phyloP scores from a whole-genome alignment of 2,888 invertebrate genomes.

The Ochropleura plecta region DNA sequence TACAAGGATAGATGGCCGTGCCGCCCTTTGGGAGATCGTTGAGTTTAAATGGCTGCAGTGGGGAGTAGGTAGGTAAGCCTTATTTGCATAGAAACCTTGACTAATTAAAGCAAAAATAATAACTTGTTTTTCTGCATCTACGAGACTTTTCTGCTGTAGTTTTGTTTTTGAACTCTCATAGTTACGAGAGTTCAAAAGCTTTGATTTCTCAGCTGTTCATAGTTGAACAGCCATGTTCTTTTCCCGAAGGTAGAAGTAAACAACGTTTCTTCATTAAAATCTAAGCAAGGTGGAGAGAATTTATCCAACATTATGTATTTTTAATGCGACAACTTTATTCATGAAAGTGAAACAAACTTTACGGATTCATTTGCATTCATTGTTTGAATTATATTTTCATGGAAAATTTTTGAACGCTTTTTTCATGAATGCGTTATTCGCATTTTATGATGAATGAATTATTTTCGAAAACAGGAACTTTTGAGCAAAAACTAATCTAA shows the following conservation, averaged over 20 bases:
- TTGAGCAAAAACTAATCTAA: background rate
- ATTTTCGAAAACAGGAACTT: background rate
- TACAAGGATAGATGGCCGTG: conserved; percentile 38
- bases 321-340: conserved; percentile 54
- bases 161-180: background rate
- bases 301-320: conserved; percentile 42
- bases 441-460: background rate
- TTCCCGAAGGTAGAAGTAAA: background rate
- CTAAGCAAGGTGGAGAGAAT: conserved; percentile 4
- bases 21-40: conserved; percentile 26
- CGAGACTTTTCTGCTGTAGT: background rate
- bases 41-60: conserved; percentile 38
- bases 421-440: conserved; percentile 20
- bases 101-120: conserved; percentile 15
- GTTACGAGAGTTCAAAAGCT: background rate
- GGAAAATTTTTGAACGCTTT: conserved; percentile 11
- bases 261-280: conserved; percentile 13
- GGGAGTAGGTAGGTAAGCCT: conserved; percentile 1
- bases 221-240: background rate
- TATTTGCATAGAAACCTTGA: conserved; percentile 23
- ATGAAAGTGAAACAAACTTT: conserved; percentile 56
- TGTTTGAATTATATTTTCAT: conserved; percentile 42
- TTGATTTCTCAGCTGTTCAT: background rate
- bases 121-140: background rate
- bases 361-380: conserved; percentile 58